A percentile compares a stretch with the other conserved stretches of the same genome.
Evolutionary conservation across 1,140 invertebrate species (phyloP).

Genomic region (Heliconius nattereri): DNA sequence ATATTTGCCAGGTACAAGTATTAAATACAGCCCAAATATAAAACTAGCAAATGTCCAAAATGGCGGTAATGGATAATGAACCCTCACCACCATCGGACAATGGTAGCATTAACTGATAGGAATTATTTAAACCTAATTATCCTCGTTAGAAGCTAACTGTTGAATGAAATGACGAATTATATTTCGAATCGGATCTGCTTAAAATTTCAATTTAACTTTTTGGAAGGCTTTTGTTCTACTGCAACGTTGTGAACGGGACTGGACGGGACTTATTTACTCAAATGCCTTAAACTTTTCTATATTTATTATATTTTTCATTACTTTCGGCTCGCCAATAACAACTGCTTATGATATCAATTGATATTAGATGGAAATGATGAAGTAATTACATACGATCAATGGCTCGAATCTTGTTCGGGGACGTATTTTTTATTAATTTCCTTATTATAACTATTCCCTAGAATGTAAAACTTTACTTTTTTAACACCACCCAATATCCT

Average conservation of each 20-base stretch:
- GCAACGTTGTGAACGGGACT: constrained; percentile 29
- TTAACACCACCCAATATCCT: no score
- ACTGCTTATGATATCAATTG: not conserved
- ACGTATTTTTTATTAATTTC: no score
- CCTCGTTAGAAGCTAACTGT: constrained; percentile 31
- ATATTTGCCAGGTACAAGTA: no score
- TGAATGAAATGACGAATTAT: constrained; percentile 39
- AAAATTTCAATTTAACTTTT: constrained; percentile 47
- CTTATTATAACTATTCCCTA: no score
- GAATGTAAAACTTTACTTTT: no score
- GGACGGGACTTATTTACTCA: constrained; percentile 10
- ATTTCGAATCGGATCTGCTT: constrained; percentile 34
- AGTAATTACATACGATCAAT: no score
- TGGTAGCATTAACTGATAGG: constrained; percentile 26
- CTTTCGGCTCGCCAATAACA: not conserved
- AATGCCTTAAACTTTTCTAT: not conserved
- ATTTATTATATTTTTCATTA: not conserved
- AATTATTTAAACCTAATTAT: constrained; percentile 38
- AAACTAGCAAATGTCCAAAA: not conserved
- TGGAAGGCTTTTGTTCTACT: constrained; percentile 32
- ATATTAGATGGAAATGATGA: no score
- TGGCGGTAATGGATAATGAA: not conserved
- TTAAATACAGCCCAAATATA: no score
- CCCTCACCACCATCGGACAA: not conserved
- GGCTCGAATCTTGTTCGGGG: no score